Conservation (phyloP, 2,888 invertebrate species). For the Terebella lapidaria region DNA sequence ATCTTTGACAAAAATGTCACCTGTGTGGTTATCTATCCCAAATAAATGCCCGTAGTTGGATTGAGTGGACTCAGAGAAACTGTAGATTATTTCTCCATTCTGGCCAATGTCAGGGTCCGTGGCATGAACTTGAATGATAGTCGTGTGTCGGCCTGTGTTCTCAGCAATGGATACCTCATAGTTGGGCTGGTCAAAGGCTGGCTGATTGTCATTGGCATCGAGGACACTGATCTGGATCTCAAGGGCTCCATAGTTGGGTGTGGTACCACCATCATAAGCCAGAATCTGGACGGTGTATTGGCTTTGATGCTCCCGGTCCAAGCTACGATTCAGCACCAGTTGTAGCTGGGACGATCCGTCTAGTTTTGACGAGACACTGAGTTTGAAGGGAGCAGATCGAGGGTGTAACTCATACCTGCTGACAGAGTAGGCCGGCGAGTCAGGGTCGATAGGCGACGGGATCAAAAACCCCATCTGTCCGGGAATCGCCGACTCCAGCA, state of each 20-base stretch:
- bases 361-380: constrained; percentile 10
- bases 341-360: constrained; percentile 15
- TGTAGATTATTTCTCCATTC: constrained; percentile 24
- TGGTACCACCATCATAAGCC: constrained; percentile 23
- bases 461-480: constrained; percentile 16
- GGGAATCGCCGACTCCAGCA: constrained; percentile 22
- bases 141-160: constrained; percentile 15
- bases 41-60: constrained; percentile 16
- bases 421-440: constrained; percentile 21
- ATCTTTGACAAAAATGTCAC: constrained; percentile 20
- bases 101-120: constrained; percentile 23
- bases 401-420: constrained; percentile 14
- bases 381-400: constrained; percentile 13
- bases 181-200: constrained; percentile 14
- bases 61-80: constrained; percentile 13
- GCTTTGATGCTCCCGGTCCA: constrained; percentile 24
- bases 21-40: constrained; percentile 18
- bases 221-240: constrained; percentile 18
- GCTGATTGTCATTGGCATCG: constrained; percentile 26
- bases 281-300: constrained; percentile 19
- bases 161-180: constrained; percentile 21
- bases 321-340: constrained; percentile 16
- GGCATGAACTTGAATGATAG: constrained; percentile 21
- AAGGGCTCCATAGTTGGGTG: constrained; percentile 17
- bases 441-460: constrained; percentile 21